Base-by-base conservation (phyloP, 2,888 invertebrate species). In the Hypolimnas misippus region DNA sequence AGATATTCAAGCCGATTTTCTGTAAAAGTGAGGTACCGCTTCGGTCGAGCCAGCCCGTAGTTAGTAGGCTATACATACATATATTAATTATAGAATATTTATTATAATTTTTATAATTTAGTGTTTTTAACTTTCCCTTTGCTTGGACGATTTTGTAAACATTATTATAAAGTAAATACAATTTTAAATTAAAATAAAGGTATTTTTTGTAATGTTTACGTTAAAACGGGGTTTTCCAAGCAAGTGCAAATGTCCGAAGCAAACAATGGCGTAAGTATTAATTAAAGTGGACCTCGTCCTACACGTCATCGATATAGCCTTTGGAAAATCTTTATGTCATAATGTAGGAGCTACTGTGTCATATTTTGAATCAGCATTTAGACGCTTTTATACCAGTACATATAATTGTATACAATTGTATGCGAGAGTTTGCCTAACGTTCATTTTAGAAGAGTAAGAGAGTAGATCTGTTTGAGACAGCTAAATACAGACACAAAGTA, bases 251-350 rank as follows among this genome's bases (percentile, higher is more conserved):
- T 12, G 44, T 21, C 21, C 21, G 19, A n/a, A 46, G 19, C 12
- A 19, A 21, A 46, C 17, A 46, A 46, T 46, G 44, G 21, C 21
- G 44, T 12, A 21, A 46, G 44, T 21, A 46, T 46, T n/a, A 46
- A 46, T 46, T 5, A 21, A 46, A 19, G 19, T 21, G 1, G 19
- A n/a, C 4, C 17, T 8, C 33, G 33, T 33, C 10, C 19, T 42
- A 42, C 4, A 21, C 12, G 19, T 44, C 21, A 21, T 44, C 17
- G 10, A 44, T 44, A 19, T 12, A 10, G 12, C 19, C 0, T 42
- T 14, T 14, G 16, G 4, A 14, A 16, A 17, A 7, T 6, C 8
- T 17, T 17, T 12, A n/a, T 38, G 35, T 38, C 35, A 38, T 38
- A 12, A 38, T 38, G 12, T 12, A 12, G 5, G 25, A 25, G 25